phyloP scores from a whole-genome alignment of 2,888 invertebrate species.

The Tenthredo amoena region DNA sequence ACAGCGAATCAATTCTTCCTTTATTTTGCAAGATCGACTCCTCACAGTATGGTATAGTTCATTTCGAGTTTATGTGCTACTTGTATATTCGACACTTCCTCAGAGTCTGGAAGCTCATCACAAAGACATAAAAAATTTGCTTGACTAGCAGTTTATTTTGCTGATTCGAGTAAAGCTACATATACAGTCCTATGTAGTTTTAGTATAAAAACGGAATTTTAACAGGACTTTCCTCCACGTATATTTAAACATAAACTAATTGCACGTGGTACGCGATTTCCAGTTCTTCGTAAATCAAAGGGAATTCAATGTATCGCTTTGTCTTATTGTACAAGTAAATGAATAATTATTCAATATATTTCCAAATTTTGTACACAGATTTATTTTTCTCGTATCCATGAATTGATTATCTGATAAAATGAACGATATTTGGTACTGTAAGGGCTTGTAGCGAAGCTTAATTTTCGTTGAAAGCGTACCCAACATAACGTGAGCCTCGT shows the following conservation, averaged over 20 bases:
- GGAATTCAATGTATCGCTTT: background rate
- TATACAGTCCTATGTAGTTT: background rate
- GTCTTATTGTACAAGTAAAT: background rate
- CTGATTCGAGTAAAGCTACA: background rate
- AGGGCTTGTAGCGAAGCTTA: background rate
- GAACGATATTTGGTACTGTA: background rate
- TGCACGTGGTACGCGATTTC: background rate
- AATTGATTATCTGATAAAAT: background rate
- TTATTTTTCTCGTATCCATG: background rate
- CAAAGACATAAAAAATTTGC: background rate
- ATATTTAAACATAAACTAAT: background rate
- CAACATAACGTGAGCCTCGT: background rate
- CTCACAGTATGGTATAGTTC: background rate
- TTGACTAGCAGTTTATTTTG: background rate
- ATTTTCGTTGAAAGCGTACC: background rate
- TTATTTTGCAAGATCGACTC: background rate
- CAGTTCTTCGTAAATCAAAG: background rate
- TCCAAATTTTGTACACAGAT: background rate
- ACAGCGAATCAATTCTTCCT: background rate
- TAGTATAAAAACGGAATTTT: background rate
- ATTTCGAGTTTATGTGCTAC: background rate
- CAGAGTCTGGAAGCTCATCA: background rate
- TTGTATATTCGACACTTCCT: constrained; percentile 1
- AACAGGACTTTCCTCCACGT: background rate
- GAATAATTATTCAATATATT: background rate